Base-by-base conservation (phyloP, 2,888 invertebrate species). In the Rotaria socialis region DNA sequence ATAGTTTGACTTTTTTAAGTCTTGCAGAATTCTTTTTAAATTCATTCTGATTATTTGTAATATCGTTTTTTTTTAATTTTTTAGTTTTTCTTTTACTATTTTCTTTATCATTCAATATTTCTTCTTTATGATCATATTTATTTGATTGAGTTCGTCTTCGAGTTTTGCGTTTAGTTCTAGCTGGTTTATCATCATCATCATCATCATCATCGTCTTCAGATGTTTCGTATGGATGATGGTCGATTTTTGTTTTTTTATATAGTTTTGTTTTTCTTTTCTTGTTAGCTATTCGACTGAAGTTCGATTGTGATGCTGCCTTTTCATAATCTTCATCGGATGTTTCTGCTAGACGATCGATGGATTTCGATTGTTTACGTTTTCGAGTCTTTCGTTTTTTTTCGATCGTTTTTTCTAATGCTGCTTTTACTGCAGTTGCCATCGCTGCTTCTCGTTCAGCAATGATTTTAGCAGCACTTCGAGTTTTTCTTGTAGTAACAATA, bases 361-460 rank as follows among this genome's bases (percentile, higher is more conserved):
- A 67, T 35, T 67, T 67, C 14, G 67, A 67, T 67, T 67, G 27
- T 67, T 67, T 67, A 35, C 67, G 67, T 67, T 67, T 67, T 67
- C 67, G 27, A 11, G 67, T 67, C 14, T 67, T 67, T 67, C 67
- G n/a, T 35, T 67, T 67, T 16, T 35, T 67, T 27, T 67, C 35
- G 10, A 16, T 27, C 35, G 35, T 7, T 67, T 27, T 67, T 60
- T 60, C 27, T 60, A 27, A 7, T 27, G n/a, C 11, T 60, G n/a
- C 27, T 60, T n/a, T 27, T 60, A 7, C 27, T 60, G 27, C 60
- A 4, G 27, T 11, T 27, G 67, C 27, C 16, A 0, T 35, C 35
- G 27, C 27, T 67, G 67, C 67, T 67, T 67, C 67, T 27, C 16
- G 67, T 67, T 67, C 67, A 67, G 67, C 67, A 27, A 67, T 27